phyloP scores from a whole-genome alignment of 2,113 vertebrate species.

The Danionella cerebrum region DNA sequence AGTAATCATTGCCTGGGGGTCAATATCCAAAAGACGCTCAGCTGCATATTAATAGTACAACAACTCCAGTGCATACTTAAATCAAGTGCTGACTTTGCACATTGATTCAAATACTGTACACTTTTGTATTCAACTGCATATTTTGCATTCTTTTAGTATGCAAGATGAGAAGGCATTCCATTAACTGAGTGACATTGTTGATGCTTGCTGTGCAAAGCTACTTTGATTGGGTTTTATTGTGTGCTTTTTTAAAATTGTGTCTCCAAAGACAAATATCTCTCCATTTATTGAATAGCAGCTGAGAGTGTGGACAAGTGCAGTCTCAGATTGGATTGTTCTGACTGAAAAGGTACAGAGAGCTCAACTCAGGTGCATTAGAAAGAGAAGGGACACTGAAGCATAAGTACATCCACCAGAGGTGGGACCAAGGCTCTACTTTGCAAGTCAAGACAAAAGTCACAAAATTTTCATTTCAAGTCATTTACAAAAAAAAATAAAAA shows the following conservation, averaged over 20 bases:
- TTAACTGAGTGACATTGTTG: no score
- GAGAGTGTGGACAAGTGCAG: background rate
- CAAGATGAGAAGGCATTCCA: no score
- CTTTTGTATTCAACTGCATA: conserved; percentile 11
- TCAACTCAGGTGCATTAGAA: background rate
- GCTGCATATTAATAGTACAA: conserved; percentile 22
- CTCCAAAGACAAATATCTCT: background rate
- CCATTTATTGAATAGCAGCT: background rate
- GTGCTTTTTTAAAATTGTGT: background rate
- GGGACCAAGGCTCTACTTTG: background rate
- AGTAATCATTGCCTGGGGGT: conserved; percentile 34
- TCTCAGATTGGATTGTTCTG: background rate
- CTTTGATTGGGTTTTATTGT: background rate
- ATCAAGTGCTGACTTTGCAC: conserved; percentile 12
- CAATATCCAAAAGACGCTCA: conserved; percentile 23
- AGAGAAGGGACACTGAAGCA: background rate
- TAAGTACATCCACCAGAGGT: no score
- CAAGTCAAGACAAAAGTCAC: background rate
- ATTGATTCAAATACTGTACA: conserved; percentile 5
- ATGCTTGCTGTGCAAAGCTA: background rate
- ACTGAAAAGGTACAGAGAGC: background rate
- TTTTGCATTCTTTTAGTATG: background rate
- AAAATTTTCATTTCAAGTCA: no score
- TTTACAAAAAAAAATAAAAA: no score
- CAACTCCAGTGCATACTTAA: background rate